Base-by-base conservation (phyloP, 1,140 invertebrate species). In the Zophobas morio region DNA sequence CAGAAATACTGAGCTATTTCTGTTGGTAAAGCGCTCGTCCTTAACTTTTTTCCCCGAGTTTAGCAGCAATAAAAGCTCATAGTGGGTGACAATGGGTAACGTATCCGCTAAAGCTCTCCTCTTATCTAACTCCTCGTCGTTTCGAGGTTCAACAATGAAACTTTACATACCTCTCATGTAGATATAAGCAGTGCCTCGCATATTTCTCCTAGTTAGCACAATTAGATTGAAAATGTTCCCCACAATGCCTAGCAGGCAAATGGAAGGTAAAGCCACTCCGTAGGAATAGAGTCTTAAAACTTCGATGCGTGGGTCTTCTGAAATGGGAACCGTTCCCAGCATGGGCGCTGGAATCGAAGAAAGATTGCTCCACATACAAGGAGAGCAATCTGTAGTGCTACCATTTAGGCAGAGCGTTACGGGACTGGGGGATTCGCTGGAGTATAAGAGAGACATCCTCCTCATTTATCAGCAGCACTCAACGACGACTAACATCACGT, bases 111-210 rank as follows among this genome's bases (percentile, higher is more conserved):
- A 57, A 57, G 54, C 54, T 57, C 54, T 2, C 20, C 54, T 33
- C 54, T 57, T 57, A 57, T 57, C 54, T 57, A 46, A 8, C 8
- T 8, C 8, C 42, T 3, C 42, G 8, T 70, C 20, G 35, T 73
- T 63, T 75, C 56, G 39, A 39, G 36, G 34, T 36, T 1, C 63
- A 34, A 53, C 51, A 73, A 57, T 57, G 32, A 35, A 33, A 35
- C 33, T 77, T 40, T 39, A 88, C 88, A 90, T 82, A 93, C 92
- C 92, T 87, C 92, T 87, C 92, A 93, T 93, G 82, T 94, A 94
- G 81, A 93, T 91, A 84, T 94, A 94, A 42, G 93, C 93, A 0
- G 90, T 92, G n/a, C 93, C 93, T 70, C 91, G 89, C 90, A 94
- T 92, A 78, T 94, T 94, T 42, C 91, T 89, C 51, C 93, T 88